A percentile compares a stretch with the other conserved stretches of the same genome.
These are phyloP conservation scores for Connochaetes taurinus DNA, from an alignment of 2,113 vertebrate genomes.

Conservation along the genomic window DNA sequence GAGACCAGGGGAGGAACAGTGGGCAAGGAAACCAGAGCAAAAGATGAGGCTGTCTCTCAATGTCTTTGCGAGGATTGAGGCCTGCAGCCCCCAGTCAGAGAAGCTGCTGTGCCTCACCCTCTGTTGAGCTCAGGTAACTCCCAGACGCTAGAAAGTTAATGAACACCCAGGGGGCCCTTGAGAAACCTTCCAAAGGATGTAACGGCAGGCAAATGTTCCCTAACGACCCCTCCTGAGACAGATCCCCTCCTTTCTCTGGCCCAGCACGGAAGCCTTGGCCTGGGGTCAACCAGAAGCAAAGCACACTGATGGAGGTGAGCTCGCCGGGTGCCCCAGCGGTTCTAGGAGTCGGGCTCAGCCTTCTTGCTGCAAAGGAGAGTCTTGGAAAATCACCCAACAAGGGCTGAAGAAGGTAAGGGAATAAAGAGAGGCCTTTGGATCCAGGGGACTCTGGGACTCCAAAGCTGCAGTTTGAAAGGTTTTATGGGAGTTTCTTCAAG, in stretches of 20 bases:
- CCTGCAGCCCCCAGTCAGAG: neutral
- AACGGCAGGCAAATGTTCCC: no score
- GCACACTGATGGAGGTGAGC: neutral
- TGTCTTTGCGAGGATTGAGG: neutral
- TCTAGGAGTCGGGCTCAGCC: neutral
- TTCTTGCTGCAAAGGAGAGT: neutral
- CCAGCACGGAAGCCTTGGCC: neutral
- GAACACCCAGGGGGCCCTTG: neutral
- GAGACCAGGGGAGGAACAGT: accelerated
- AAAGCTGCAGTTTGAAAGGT: slow-evolving; percentile 8
- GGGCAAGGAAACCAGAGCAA: neutral
- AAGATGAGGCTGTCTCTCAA: accelerated
- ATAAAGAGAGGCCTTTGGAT: neutral
- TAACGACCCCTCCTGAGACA: neutral
- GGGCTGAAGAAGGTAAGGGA: neutral
- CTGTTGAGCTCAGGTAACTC: neutral
- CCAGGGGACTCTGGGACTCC: neutral
- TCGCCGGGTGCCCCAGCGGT: accelerated
- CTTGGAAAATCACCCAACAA: neutral
- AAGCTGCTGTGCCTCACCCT: neutral
- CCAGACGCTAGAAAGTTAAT: neutral
- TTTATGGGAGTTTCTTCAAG: slow-evolving; percentile 39
- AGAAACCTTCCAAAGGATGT: neutral
- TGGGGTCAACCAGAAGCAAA: neutral
- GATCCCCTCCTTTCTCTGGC: neutral